Evolutionary conservation across 2,113 vertebrate genomes (phyloP).

Genomic region (Microtus ochrogaster): DNA sequence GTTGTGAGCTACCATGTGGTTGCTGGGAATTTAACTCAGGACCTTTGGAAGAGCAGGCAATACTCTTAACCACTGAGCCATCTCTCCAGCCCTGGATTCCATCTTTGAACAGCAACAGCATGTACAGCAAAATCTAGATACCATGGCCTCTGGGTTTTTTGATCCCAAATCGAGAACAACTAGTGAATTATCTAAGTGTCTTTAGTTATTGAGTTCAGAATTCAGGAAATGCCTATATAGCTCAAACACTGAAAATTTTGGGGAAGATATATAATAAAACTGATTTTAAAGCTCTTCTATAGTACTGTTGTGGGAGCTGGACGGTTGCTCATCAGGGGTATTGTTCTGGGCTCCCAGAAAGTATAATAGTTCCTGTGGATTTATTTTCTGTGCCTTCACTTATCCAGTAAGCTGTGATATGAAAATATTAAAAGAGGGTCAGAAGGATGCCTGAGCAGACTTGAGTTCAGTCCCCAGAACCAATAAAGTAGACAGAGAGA

Average conservation of each 20-base stretch:
- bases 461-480: background rate
- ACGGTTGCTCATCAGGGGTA: background rate
- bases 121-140: background rate
- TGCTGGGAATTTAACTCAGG: no score
- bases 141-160: background rate
- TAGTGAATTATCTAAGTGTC: background rate
- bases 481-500: background rate
- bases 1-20: no score
- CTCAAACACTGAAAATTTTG: background rate
- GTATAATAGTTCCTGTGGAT: background rate
- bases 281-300: background rate
- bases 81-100: no score
- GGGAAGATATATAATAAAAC: background rate
- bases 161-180: background rate
- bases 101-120: background rate
- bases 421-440: background rate
- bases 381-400: background rate
- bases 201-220: constrained; percentile 35
- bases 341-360: background rate
- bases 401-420: background rate
- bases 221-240: background rate
- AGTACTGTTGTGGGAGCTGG: constrained; percentile 15
- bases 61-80: no score
- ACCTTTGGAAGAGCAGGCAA: no score
- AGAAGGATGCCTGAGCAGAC: background rate